Evolutionary conservation across 2,113 vertebrate genomes (phyloP), one percentile per base, ranked within the genome.

Genomic region (Pundamilia nyererei): DNA sequence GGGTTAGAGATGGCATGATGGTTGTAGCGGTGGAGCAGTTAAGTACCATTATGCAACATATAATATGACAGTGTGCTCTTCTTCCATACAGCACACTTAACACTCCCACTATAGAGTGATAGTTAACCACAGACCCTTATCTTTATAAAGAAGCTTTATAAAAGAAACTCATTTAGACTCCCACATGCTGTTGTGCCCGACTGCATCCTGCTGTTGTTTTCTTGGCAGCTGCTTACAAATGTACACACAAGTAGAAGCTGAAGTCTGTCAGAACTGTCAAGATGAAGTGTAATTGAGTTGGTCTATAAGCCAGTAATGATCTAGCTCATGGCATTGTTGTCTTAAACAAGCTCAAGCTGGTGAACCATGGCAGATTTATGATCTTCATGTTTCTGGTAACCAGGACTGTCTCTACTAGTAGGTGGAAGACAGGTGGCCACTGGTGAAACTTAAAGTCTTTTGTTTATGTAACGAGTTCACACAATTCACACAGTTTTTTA

Each of bases 201-300:
- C 55, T 53, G 68, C 3, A 29, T 68, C 84, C 70, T 79, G 70
- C 24, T 21, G 42, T 47, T 87, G 84, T 75, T 89, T 79, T 42
- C 60, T 87, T 91, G 87, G 88, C 89, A 89, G 87, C 84, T 42
- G 54, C 9, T 65, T 79, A 82, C 49, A 85, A 75, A 81, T 14
- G 29, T 26, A 82, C 86, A 87, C 83, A 82, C 35, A 79, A 89
- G 87, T 90, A 85, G 89, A 87, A 93, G 93, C 88, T 21, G 82
- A 79, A 77, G 35, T 51, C 90, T 89, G 92, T 93, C 91, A 88
- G 89, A 85, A 83, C 92, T 91, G 92, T 95, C 89, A 87, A 45
- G 62, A 70, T 77, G 81, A 89, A 60, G 81, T 82, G 45, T 89
- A 86, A 90, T 83, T 86, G 82, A 89, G 87, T 92, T 79, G 53